Percentiles rank a stretch among this genome's conserved stretches.
Conservation (phyloP, 2,797 vertebrate genomes). For the Rhadinocentrus ornatus region DNA sequence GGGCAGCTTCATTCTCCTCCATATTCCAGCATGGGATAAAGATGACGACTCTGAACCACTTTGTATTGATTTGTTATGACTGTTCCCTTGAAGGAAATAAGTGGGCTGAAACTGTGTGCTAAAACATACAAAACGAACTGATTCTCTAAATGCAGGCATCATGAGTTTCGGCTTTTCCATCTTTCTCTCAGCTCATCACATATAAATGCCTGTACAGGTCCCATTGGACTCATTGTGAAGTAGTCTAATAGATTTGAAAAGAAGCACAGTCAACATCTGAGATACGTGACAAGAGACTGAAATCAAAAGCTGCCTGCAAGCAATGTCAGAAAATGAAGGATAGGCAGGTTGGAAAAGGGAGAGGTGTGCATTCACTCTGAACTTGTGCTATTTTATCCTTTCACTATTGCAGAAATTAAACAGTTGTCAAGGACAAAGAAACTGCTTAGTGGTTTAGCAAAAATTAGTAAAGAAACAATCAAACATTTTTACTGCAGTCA, state of each 20-base stretch:
- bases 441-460: too few species aligned
- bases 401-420: too few species aligned
- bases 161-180: background rate
- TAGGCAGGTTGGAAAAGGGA: background rate
- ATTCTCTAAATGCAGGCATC: background rate
- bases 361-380: background rate
- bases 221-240: background rate
- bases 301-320: background rate
- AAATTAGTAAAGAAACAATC: too few species aligned
- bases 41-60: background rate
- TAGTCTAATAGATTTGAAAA: background rate
- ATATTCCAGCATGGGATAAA: background rate
- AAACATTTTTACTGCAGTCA: too few species aligned
- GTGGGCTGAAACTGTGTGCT: background rate
- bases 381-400: too few species aligned
- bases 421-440: too few species aligned
- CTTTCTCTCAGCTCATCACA: background rate
- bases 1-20: too few species aligned
- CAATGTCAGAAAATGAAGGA: background rate
- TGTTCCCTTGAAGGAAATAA: background rate
- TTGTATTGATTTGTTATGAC: background rate
- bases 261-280: background rate
- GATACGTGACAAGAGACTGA: background rate
- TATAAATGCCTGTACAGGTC: background rate
- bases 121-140: background rate